Evolutionary conservation across 2,888 invertebrate species (phyloP).

Genomic region (Azorinus chamasolen): DNA sequence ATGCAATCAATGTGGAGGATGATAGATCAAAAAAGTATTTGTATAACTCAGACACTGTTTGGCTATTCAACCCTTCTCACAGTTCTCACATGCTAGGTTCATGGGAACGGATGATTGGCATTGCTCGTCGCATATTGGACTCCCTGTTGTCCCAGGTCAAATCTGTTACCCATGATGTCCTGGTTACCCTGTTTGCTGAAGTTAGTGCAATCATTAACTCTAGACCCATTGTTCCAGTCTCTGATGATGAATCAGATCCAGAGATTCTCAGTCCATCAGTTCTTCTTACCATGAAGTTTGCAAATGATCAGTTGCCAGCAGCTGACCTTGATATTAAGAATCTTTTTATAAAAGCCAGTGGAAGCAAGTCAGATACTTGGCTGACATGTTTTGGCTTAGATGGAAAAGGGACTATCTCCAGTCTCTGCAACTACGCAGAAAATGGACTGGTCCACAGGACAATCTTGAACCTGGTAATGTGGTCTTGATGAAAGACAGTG

Average conservation of each 20-base stretch:
- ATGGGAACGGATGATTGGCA: constrained; percentile 57
- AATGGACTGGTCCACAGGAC: constrained; percentile 21
- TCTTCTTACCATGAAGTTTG: constrained; percentile 13
- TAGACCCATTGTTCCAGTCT: constrained; percentile 12
- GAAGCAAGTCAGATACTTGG: constrained; percentile 41
- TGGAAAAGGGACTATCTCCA: constrained; percentile 42
- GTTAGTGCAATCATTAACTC: constrained; percentile 20
- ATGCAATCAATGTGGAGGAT: constrained; percentile 24
- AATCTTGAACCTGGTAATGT: constrained; percentile 25
- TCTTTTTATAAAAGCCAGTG: constrained; percentile 29
- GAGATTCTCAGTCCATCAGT: constrained; percentile 12
- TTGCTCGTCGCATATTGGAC: constrained; percentile 25
- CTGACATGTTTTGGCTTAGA: constrained; percentile 39
- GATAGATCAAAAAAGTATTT: constrained; percentile 10
- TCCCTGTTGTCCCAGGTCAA: background rate
- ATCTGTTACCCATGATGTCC: constrained; percentile 9
- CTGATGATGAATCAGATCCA: constrained; percentile 9
- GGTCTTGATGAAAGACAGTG: constrained; percentile 30
- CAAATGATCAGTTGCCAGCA: background rate
- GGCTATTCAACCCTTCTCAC: constrained; percentile 54
- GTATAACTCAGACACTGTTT: constrained; percentile 2
- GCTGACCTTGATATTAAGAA: constrained; percentile 16
- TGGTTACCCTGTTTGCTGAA: constrained; percentile 9
- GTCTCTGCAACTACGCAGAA: constrained; percentile 27
- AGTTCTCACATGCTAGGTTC: constrained; percentile 59